Evolutionary conservation across 2,888 invertebrate genomes (phyloP).

Genomic region (Nymphalis polychloros): DNA sequence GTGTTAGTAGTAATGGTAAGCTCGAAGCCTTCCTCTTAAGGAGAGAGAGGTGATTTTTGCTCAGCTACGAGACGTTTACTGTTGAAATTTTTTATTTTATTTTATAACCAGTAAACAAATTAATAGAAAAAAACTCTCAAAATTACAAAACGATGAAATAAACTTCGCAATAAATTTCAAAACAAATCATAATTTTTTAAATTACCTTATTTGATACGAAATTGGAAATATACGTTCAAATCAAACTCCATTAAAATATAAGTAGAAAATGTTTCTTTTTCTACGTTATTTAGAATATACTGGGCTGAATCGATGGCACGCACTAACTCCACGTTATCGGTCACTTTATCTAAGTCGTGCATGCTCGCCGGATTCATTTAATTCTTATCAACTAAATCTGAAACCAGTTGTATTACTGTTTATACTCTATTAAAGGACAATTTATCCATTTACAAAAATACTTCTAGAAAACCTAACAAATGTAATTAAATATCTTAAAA

Average conservation of each 20-base stretch:
- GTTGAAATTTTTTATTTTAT: too few species aligned
- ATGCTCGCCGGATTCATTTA: constrained; percentile 28
- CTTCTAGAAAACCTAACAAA: too few species aligned
- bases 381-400: constrained; percentile 23
- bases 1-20: too few species aligned
- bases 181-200: background rate
- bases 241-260: constrained; percentile 7
- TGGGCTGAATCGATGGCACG: constrained; percentile 35
- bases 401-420: background rate
- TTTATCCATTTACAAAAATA: too few species aligned
- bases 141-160: too few species aligned
- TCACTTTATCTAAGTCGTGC: constrained; percentile 44
- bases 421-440: background rate
- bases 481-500: too few species aligned
- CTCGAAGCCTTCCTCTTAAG: too few species aligned
- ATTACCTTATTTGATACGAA: background rate
- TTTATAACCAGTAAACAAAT: too few species aligned
- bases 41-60: too few species aligned
- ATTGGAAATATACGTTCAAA: background rate
- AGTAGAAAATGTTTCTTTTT: constrained; percentile 13
- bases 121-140: too few species aligned
- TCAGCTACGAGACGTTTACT: too few species aligned
- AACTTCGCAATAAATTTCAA: too few species aligned
- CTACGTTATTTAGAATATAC: constrained; percentile 34
- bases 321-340: constrained; percentile 43